These are phyloP conservation scores for Apamea epomidion DNA, from an alignment of 2,888 invertebrate genomes.

Conservation along the genomic window DNA sequence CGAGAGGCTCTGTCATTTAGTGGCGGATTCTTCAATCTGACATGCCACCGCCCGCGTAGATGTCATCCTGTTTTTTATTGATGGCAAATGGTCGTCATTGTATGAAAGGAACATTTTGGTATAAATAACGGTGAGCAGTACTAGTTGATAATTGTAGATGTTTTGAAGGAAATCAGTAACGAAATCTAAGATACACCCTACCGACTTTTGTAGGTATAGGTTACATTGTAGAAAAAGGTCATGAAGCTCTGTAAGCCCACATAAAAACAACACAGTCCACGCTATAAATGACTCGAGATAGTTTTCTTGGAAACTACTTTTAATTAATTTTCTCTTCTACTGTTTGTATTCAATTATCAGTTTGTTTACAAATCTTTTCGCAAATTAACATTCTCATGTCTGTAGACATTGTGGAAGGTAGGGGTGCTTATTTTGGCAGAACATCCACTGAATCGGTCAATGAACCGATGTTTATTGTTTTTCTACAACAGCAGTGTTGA, in stretches of 20 bases:
- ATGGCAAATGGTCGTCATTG: constrained; percentile 26
- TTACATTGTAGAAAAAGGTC: background rate
- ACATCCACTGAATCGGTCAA: constrained; percentile 80
- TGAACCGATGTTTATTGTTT: constrained; percentile 88
- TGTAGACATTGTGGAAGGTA: constrained; percentile 78
- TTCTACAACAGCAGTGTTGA: constrained; percentile 85
- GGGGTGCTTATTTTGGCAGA: constrained; percentile 88
- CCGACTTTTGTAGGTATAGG: background rate
- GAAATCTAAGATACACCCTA: background rate
- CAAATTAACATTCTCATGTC: constrained; percentile 66
- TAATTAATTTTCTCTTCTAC: constrained; percentile 28
- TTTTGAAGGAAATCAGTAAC: background rate
- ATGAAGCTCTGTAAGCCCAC: background rate
- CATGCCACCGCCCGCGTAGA: constrained; percentile 76
- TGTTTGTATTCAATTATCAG: constrained; percentile 32
- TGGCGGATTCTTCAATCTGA: constrained; percentile 75
- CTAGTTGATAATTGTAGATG: background rate
- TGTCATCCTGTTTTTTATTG: constrained; percentile 49
- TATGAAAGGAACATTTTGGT: constrained; percentile 6
- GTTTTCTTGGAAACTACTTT: background rate
- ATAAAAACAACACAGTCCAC: background rate
- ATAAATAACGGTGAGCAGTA: background rate
- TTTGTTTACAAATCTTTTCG: constrained; percentile 62
- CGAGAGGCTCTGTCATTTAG: constrained; percentile 75
- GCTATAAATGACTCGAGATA: background rate